Conservation (phyloP, 2,888 invertebrate genomes). For the Epistrophella euchroma region DNA sequence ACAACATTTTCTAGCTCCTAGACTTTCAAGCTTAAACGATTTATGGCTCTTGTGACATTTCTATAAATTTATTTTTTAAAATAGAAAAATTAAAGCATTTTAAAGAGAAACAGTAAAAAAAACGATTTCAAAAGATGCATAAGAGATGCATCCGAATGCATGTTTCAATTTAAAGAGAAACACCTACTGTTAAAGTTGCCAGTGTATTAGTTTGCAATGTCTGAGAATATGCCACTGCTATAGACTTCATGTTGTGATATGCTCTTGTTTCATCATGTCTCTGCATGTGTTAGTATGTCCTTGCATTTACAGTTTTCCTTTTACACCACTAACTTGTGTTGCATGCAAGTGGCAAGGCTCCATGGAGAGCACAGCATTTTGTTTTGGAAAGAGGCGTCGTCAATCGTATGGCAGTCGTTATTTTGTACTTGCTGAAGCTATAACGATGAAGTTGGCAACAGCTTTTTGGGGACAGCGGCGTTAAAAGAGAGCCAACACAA, state of each 20-base stretch:
- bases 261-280: constrained; percentile 40
- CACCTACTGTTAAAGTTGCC: constrained; percentile 12
- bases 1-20: too few species aligned
- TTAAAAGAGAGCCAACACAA: constrained; percentile 53
- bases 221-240: not conserved
- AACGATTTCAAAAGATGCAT: not conserved
- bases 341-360: constrained; percentile 47
- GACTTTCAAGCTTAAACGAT: not conserved
- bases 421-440: constrained; percentile 36
- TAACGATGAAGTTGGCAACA: constrained; percentile 24
- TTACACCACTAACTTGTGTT: constrained; percentile 72
- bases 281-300: constrained; percentile 60
- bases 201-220: constrained; percentile 32
- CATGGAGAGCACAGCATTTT: constrained; percentile 46
- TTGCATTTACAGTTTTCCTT: constrained; percentile 72
- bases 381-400: constrained; percentile 72
- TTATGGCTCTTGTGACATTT: not conserved
- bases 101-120: constrained; percentile 18
- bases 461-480: constrained; percentile 49
- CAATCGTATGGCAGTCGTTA: constrained; percentile 39
- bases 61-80: not conserved
- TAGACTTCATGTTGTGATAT: constrained; percentile 27
- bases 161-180: constrained; percentile 42
- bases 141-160: constrained; percentile 55
- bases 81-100: not conserved